phyloP scores from a whole-genome alignment of 2,113 vertebrate species.

The Erythrocercus mccallii region DNA sequence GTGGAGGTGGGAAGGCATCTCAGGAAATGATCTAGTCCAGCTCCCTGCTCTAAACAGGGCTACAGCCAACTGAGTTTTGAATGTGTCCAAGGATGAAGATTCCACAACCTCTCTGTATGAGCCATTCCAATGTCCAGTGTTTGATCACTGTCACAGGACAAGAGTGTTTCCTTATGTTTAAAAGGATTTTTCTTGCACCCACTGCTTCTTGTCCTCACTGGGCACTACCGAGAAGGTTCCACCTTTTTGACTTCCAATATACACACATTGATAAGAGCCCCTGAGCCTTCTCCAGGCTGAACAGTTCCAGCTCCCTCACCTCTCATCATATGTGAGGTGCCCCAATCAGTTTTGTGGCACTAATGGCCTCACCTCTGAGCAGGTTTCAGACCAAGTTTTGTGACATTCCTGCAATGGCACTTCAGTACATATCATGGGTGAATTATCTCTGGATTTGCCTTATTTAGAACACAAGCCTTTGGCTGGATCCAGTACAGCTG shows the following conservation, averaged over 20 bases:
- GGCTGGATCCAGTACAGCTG: background rate
- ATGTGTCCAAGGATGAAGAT: background rate
- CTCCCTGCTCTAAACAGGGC: background rate
- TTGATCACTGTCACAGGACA: background rate
- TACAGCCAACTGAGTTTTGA: background rate
- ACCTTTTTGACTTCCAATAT: background rate
- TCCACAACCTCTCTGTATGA: background rate
- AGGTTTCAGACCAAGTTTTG: background rate
- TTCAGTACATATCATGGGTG: background rate
- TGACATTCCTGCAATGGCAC: fast-evolving
- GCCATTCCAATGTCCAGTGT: background rate
- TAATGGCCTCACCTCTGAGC: background rate
- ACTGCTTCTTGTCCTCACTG: background rate
- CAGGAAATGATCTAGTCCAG: background rate
- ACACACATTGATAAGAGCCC: background rate
- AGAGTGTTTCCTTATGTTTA: background rate
- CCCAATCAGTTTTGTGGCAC: background rate
- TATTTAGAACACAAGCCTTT: background rate
- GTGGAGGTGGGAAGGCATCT: background rate
- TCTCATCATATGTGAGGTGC: background rate
- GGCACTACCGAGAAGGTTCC: background rate
- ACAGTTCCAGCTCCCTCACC: background rate
- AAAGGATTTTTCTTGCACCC: background rate
- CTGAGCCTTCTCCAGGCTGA: background rate
- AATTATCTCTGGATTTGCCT: background rate